phyloP scores from a whole-genome alignment of 2,888 invertebrate species.

The Lordiphosa andalusiaca region DNA sequence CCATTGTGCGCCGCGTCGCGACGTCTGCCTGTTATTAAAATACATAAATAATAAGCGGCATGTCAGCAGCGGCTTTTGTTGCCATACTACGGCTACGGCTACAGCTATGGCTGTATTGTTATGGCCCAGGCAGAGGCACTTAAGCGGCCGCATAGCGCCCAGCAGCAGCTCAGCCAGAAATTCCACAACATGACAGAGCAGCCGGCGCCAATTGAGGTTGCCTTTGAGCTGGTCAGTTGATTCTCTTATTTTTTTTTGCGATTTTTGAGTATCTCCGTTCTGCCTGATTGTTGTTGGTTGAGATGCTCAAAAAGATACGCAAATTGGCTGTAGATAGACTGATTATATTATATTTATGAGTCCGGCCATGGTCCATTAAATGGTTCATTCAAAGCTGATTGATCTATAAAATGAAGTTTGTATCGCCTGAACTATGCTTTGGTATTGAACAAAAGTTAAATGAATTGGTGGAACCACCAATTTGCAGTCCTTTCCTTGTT shows the following conservation, averaged over 20 bases:
- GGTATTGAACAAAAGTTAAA: too few relatives aligned
- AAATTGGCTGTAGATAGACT: conserved; percentile 56
- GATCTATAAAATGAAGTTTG: conserved; percentile 27
- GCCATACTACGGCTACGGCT: conserved; percentile 31
- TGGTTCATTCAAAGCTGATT: conserved; percentile 32
- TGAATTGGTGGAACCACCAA: too few relatives aligned
- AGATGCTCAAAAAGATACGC: conserved; percentile 44
- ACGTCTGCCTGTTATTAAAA: conserved; percentile 71
- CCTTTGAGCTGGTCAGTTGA: conserved; percentile 15
- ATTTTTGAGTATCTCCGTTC: background rate
- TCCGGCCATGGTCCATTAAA: conserved; percentile 28
- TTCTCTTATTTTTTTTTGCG: conserved; percentile 5
- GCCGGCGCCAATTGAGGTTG: conserved; percentile 37
- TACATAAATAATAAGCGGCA: conserved; percentile 76
- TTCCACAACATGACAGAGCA: conserved; percentile 36
- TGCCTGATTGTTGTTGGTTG: conserved; percentile 24
- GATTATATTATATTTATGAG: conserved; percentile 29
- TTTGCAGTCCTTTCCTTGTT: too few relatives aligned
- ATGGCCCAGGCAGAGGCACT: conserved; percentile 70
- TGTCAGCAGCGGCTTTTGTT: conserved; percentile 76
- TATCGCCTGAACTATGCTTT: too few relatives aligned
- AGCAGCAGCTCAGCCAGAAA: conserved; percentile 29
- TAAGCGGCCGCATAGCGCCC: conserved; percentile 67
- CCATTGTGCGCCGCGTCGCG: conserved; percentile 64
- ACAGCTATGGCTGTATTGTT: conserved; percentile 44